Evolutionary conservation across 1,140 invertebrate species (phyloP).

Genomic region (Tetragonula clypearis): DNA sequence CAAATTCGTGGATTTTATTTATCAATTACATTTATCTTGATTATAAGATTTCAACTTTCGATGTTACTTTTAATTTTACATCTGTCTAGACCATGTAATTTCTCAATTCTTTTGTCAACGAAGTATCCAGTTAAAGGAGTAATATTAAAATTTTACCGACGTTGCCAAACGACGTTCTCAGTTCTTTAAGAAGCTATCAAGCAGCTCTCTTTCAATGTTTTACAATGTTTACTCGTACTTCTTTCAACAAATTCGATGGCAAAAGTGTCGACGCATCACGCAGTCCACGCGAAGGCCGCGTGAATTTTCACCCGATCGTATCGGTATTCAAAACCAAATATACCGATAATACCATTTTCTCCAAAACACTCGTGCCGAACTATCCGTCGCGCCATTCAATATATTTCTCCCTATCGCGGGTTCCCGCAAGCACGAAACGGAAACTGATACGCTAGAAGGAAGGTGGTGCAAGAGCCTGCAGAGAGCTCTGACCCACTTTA

Average conservation of each 20-base stretch:
- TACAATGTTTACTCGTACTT: background rate
- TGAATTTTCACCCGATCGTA: too few relatives aligned
- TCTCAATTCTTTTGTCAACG: background rate
- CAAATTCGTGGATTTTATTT: background rate
- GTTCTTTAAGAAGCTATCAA: background rate
- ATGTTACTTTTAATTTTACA: background rate
- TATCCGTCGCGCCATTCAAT: background rate
- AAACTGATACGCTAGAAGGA: conserved; percentile 54
- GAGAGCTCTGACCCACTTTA: conserved; percentile 69
- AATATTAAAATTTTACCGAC: too few relatives aligned
- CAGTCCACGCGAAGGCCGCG: background rate
- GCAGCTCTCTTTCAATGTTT: background rate
- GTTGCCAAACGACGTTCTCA: background rate
- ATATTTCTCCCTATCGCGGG: background rate
- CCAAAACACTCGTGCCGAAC: background rate
- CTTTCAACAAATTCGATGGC: background rate
- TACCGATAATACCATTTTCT: background rate
- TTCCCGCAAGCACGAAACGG: conserved; percentile 39
- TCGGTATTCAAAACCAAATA: too few relatives aligned
- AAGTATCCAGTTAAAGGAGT: background rate
- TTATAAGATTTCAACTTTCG: background rate
- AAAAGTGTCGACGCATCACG: background rate
- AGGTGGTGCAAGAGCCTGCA: conserved; percentile 72
- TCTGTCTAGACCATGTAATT: too few relatives aligned
- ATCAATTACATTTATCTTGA: background rate